Base-by-base conservation (phyloP, 2,888 invertebrate genomes). In the Tanytarsus gracilentus region DNA sequence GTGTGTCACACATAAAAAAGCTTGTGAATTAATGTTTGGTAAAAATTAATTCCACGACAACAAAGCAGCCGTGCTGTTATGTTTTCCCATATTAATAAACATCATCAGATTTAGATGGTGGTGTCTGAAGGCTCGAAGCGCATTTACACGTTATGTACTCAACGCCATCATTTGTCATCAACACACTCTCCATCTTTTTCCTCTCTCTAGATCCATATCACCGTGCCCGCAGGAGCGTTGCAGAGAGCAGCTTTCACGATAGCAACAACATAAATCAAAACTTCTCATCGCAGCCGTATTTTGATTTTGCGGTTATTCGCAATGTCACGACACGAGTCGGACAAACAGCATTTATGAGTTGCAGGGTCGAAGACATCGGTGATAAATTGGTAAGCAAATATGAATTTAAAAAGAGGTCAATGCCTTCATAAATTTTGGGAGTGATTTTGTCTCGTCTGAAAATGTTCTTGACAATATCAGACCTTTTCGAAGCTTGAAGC, bases 311-410 rank as follows among this genome's bases (percentile, higher is more conserved):
- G 72, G 88, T 90, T 70, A 83, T 86, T 27, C 78, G 89, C 66
- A 90, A 90, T 74, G 86, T 91, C 66, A 88, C 91, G 56, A 88
- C 88, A 4, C 85, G 89, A 65, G 87, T 89, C 62, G 89, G 90
- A 23, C 89, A 90, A 77, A 89, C 88, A 65, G 89, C 89, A 58
- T 89, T 89, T 75, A 80, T 91, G 68, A 88, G 90, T 73, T 91
- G 91, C 75, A 81, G 88, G 70, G 89, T 91, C 63, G 86, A 89
- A 73, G 86, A 90, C 71, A 81, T 91, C 52, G 88, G 89, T 52
- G 90, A 90, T 76, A 89, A 90, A 78, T 88, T 88, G 77, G 91
- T 91, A 72, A 86, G 85, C 79, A n/a, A 4, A 6, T 26, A 2
- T 25, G 9, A 25, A 9, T n/a, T n/a, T n/a, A n/a, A n/a, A n/a